Percentiles rank a stretch among this genome's conserved stretches.
Evolutionary conservation across 2,888 invertebrate genomes (phyloP).

Genomic region (Phragmatobia fuliginosa): DNA sequence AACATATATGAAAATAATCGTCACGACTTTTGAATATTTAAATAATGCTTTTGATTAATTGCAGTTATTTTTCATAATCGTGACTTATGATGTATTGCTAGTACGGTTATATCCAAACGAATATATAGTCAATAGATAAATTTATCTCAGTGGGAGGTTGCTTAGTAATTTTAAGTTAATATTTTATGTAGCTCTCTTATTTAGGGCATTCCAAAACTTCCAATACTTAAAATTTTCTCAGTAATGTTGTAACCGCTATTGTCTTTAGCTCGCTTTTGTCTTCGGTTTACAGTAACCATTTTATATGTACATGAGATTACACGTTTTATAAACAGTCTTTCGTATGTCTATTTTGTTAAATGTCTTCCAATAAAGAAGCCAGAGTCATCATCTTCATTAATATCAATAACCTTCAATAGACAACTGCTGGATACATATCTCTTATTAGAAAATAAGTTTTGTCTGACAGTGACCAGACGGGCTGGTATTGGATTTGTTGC

Average conservation of each 20-base stretch:
- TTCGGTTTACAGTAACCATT: neutral
- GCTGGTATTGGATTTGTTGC: too few relatives aligned
- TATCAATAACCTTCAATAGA: too few relatives aligned
- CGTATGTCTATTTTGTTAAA: neutral
- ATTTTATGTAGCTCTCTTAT: neutral
- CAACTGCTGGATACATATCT: too few relatives aligned
- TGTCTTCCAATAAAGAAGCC: neutral
- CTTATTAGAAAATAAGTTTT: too few relatives aligned
- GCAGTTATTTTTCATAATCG: constrained; percentile 1
- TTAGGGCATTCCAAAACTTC: neutral
- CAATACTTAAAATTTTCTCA: neutral
- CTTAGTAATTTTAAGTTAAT: constrained; percentile 8
- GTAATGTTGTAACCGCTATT: neutral
- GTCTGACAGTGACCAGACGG: too few relatives aligned
- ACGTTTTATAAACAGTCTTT: neutral
- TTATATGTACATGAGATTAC: neutral
- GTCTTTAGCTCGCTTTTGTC: neutral
- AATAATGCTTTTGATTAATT: constrained; percentile 8
- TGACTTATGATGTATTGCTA: neutral
- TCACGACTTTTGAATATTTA: constrained; percentile 1
- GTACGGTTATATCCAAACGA: constrained; percentile 11
- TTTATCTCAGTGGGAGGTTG: constrained; percentile 13
- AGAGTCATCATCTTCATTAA: too few relatives aligned
- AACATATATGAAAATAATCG: neutral
- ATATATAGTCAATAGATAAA: constrained; percentile 18